phyloP scores from a whole-genome alignment of 2,888 invertebrate species.

The Rotaria socialis region DNA sequence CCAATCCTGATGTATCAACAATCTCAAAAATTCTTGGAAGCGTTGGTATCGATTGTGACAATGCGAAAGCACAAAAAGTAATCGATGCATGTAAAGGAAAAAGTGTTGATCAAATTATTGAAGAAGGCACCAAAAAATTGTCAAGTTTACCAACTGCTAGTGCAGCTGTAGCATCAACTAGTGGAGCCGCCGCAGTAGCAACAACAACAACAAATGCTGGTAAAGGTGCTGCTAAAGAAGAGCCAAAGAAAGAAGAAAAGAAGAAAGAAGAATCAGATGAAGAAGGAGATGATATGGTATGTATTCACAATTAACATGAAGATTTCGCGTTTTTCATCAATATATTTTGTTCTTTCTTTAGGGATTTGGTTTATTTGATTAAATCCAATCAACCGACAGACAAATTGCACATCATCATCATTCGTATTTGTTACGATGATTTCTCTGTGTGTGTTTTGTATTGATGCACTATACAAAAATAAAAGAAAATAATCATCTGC shows the following conservation, averaged over 20 bases:
- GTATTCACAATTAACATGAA: no score
- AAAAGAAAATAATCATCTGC: no score
- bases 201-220: background rate
- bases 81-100: conserved; percentile 81
- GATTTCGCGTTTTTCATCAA: no score
- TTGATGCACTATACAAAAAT: no score
- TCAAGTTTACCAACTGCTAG: conserved; percentile 52
- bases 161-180: background rate
- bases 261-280: conserved; percentile 24
- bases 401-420: background rate
- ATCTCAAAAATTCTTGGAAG: conserved; percentile 86
- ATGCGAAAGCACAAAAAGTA: conserved; percentile 78
- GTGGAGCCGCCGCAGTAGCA: background rate
- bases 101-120: conserved; percentile 79
- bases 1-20: conserved; percentile 50
- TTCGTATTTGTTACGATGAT: background rate
- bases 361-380: conserved; percentile 23
- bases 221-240: conserved; percentile 15
- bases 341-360: background rate
- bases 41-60: conserved; percentile 87
- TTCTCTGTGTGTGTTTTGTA: background rate
- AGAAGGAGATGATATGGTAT: background rate
- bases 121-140: conserved; percentile 77
- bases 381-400: background rate
- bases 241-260: conserved; percentile 28